Conservation (phyloP, 1,140 invertebrate species). For the Drosophila punjabiensis region DNA sequence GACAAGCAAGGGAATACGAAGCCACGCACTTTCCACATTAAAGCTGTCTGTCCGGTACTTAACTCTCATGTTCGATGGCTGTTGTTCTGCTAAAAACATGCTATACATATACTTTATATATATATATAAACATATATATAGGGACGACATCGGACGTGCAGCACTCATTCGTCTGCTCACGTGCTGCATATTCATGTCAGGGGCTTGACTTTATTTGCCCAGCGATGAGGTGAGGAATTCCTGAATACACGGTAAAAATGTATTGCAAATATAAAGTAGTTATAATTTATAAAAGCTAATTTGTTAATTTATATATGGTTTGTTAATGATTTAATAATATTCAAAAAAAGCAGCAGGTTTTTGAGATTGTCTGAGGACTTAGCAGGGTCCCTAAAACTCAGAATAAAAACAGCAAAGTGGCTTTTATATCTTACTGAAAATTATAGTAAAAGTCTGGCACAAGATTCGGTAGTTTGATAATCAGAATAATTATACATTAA, state of each 20-base stretch:
- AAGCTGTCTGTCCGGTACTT: slow-evolving; percentile 22
- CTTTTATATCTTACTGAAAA: neutral
- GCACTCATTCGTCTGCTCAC: slow-evolving; percentile 32
- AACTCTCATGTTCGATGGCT: slow-evolving; percentile 24
- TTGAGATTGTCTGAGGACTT: neutral
- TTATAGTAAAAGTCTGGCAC: neutral
- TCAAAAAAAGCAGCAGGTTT: neutral
- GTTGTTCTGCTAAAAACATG: slow-evolving; percentile 11
- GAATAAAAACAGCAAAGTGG: neutral
- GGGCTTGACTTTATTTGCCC: slow-evolving; percentile 17
- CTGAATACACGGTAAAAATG: neutral
- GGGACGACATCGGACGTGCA: slow-evolving; percentile 30
- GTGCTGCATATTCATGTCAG: slow-evolving; percentile 56
- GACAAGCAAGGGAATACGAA: neutral
- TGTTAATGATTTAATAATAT: neutral
- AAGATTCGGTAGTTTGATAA: neutral
- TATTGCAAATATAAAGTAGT: too few species aligned
- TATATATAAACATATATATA: neutral
- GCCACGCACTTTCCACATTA: slow-evolving; percentile 17
- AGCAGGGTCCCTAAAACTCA: neutral
- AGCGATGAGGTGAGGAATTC: neutral
- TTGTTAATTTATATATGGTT: neutral
- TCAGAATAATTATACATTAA: neutral
- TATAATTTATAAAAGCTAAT: too few species aligned
- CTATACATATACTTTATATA: slow-evolving; percentile 9